phyloP scores from a whole-genome alignment of 1,140 invertebrate species.

The Caenorhabditis tropicalis region DNA sequence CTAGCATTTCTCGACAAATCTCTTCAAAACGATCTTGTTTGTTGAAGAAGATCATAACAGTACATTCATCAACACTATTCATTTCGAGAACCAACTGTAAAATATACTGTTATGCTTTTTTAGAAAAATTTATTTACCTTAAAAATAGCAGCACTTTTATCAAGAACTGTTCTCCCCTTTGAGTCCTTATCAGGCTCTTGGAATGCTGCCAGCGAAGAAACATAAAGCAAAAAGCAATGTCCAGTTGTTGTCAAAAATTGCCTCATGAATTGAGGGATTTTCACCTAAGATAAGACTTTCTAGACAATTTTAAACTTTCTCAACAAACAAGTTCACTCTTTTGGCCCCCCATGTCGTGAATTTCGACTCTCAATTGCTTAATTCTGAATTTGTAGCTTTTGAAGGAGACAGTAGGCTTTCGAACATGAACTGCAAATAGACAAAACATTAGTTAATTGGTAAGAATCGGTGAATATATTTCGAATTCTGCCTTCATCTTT shows the following conservation, averaged over 20 bases:
- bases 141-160: constrained; percentile 59
- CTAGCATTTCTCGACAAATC: constrained; percentile 42
- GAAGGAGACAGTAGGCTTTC: constrained; percentile 62
- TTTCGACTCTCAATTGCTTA: constrained; percentile 57
- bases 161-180: constrained; percentile 61
- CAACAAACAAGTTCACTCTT: constrained; percentile 57
- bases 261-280: constrained; percentile 60
- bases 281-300: constrained; percentile 48
- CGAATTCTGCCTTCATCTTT: constrained; percentile 25
- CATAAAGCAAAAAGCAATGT: constrained; percentile 62
- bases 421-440: constrained; percentile 51
- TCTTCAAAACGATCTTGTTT: constrained; percentile 60
- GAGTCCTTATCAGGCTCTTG: constrained; percentile 60
- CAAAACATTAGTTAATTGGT: not conserved
- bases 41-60: constrained; percentile 66
- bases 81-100: constrained; percentile 60
- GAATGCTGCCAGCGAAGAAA: constrained; percentile 64
- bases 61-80: constrained; percentile 60
- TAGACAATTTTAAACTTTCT: not conserved
- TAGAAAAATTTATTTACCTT: constrained; percentile 36
- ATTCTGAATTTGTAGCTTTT: constrained; percentile 62
- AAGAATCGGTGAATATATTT: constrained; percentile 2
- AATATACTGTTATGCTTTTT: not conserved
- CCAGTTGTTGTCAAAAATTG: constrained; percentile 57
- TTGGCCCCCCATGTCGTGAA: constrained; percentile 65